phyloP scores from a whole-genome alignment of 2,888 invertebrate genomes.

The Augiades crinisus region DNA sequence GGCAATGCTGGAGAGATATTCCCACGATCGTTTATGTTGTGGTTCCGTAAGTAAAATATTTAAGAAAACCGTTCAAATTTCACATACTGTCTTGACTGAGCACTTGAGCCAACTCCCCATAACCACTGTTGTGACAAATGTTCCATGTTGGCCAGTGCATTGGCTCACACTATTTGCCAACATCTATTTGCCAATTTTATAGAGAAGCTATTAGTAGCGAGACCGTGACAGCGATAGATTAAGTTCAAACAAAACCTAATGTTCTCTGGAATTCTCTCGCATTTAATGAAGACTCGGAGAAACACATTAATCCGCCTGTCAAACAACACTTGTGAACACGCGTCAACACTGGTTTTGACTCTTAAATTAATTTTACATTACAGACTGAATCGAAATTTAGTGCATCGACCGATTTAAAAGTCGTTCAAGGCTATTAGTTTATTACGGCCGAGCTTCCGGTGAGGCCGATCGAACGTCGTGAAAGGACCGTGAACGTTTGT shows the following conservation, averaged over 20 bases:
- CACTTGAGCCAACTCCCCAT: no score
- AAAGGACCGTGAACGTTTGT: no score
- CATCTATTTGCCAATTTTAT: no score
- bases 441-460: no score
- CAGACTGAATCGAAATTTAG: not conserved
- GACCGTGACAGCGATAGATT: conserved; percentile 4
- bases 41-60: no score
- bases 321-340: conserved; percentile 9
- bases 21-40: conserved; percentile 29
- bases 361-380: not conserved
- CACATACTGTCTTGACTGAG: no score
- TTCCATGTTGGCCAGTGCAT: no score
- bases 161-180: no score
- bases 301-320: conserved; percentile 15
- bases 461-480: no score
- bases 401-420: not conserved
- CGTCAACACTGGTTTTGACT: not conserved
- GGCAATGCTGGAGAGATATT: conserved; percentile 27
- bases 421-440: conserved; percentile 1
- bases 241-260: not conserved
- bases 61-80: no score
- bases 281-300: not conserved
- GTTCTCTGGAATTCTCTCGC: not conserved
- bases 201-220: not conserved
- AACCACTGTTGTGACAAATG: no score